phyloP scores from a whole-genome alignment of 2,113 vertebrate species.

The Ictalurus furcatus region DNA sequence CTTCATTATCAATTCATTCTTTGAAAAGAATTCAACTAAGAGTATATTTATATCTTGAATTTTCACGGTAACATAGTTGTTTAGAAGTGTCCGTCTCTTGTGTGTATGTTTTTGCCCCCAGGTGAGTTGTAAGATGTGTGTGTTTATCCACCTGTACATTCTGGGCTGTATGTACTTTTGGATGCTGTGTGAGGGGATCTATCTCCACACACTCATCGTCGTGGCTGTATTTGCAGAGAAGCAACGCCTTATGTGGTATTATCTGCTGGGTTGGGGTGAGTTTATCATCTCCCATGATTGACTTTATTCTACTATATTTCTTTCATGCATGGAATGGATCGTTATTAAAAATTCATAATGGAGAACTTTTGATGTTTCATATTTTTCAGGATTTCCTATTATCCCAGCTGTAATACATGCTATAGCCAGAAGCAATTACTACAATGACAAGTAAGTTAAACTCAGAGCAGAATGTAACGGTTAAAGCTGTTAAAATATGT shows the following conservation, averaged over 20 bases:
- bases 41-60: background rate
- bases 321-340: background rate
- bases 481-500: background rate
- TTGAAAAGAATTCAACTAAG: background rate
- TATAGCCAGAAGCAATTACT: constrained; percentile 85
- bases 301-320: background rate
- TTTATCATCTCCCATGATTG: background rate
- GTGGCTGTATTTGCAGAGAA: constrained; percentile 98
- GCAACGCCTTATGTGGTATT: constrained; percentile 94
- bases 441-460: constrained; percentile 88
- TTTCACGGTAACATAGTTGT: background rate
- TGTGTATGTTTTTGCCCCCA: constrained; percentile 47
- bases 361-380: background rate
- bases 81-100: background rate
- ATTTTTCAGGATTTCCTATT: constrained; percentile 85
- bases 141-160: constrained; percentile 89
- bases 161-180: constrained; percentile 97
- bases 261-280: constrained; percentile 92
- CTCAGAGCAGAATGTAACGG: background rate
- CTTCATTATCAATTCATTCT: background rate
- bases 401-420: constrained; percentile 90
- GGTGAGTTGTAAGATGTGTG: constrained; percentile 87
- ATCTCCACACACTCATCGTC: constrained; percentile 95
- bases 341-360: background rate
- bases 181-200: constrained; percentile 99